Evolutionary conservation across 2,888 invertebrate genomes (phyloP), one percentile per base, ranked within the genome.

Genomic region (Endotricha flammealis): DNA sequence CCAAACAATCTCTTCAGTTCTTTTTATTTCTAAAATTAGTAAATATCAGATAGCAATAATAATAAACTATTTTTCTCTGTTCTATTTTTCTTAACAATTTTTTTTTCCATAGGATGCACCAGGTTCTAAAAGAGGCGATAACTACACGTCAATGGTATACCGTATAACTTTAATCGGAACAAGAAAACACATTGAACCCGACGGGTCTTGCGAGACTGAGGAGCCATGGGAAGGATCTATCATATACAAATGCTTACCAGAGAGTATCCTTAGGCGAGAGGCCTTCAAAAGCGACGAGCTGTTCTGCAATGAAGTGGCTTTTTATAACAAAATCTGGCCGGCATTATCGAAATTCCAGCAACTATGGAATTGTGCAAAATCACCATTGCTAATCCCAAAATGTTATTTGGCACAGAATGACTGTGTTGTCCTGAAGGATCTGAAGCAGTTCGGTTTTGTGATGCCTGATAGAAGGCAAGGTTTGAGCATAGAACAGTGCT

Each of bases 131-230:
- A 83, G 92, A 33, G 93, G 93, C 0, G 93, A 93, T 57, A 93
- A 93, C 66, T 93, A 93, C 58, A 92, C 92, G 0, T 92, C 93
- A 5, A 91, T 91, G 86, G 79, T 93, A 4, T 93, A 92, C 67
- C 87, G 93, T 8, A 85, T 92, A 37, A 78, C 87, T 1, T 69
- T 91, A 2, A 89, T 87, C 48, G 92, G 92, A 0, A 50, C 52
- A 3, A 67, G 66, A 9, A 77, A 75, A 38, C 59, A 64, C 17
- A 41, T 50, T 0, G 66, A 67, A 33, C 57, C 68, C 0, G 74
- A 70, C 4, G 77, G 76, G 1, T 66, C 64, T 1, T 46, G 52
- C 14, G 69, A 69, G 36, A 48, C 38, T 0, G 80, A 82, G 38
- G 72, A 82, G 31, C 87, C 88, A n/a, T 93, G 92, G 91, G 78